phyloP scores from a whole-genome alignment of 2,797 vertebrate species.

The Sandelia bainsii region DNA sequence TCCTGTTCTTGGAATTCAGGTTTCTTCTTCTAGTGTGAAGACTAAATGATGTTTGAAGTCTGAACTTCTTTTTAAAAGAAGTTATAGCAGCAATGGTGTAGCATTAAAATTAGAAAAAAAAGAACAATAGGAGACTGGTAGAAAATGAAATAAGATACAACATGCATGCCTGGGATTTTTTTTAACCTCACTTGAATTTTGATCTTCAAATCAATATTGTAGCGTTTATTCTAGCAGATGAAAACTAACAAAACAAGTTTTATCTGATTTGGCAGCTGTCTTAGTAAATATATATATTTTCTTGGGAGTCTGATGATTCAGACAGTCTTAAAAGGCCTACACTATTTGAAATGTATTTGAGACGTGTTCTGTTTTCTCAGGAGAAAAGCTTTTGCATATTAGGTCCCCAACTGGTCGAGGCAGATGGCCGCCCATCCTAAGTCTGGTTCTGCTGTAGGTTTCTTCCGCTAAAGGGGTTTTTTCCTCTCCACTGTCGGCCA shows the following conservation, averaged over 20 bases:
- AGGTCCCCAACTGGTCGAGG: neutral
- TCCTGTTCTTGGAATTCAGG: conserved; percentile 23
- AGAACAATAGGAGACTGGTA: neutral
- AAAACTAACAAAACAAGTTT: conserved; percentile 6
- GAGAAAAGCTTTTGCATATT: conserved; percentile 8
- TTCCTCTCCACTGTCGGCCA: too few species aligned
- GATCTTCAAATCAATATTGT: neutral
- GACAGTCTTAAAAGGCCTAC: neutral
- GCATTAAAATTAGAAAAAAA: conserved; percentile 16
- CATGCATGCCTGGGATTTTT: conserved; percentile 5
- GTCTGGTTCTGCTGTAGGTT: too few species aligned
- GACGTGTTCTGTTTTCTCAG: neutral
- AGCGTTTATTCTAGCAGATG: conserved; percentile 1
- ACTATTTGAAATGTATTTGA: neutral
- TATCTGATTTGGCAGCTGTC: conserved; percentile 10
- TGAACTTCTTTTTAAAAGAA: conserved; percentile 12
- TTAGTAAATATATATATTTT: neutral
- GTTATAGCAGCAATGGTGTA: conserved; percentile 39
- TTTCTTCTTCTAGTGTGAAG: conserved; percentile 19
- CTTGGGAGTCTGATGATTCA: neutral
- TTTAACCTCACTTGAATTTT: neutral
- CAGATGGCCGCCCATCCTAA: too few species aligned
- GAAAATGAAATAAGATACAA: conserved; percentile 16
- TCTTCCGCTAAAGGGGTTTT: too few species aligned
- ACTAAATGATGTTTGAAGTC: conserved; percentile 1